Evolutionary conservation across 1,140 invertebrate species (phyloP), one percentile per base, ranked within the genome.

Genomic region (Brachionus rubens): DNA sequence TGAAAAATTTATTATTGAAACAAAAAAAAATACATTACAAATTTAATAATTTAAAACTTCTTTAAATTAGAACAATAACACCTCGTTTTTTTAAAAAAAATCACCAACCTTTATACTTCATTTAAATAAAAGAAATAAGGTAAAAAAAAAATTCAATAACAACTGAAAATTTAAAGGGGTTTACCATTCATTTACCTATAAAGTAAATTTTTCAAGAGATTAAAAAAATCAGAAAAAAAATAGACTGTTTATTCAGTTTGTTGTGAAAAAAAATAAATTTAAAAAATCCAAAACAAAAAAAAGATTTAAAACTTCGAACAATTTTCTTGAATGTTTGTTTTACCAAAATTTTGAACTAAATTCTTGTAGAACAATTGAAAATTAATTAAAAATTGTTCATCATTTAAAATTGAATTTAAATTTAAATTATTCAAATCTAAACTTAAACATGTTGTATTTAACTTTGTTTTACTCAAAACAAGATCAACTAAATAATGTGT

Each of bases 341-440:
- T 62, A n/a, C 56, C 56, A 62, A 62, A 62, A 62, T 62, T 33
- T 10, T 36, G 33, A 9, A 62, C 33, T 33, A 62, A 62, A 16
- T 62, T 62, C 28, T 19, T 28, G 36, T 62, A 62, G 36, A 62
- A 65, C 24, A 36, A 21, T 24, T 65, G 36, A 24, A 65, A 65
- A 65, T 65, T 65, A n/a, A 65, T 6, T 43, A 65, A 43, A 43
- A 65, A 65, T n/a, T 65, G 59, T 14, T 65, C 59, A 41, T 65
- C 54, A 16, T 36, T 36, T 16, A 59, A 19, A 36, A 59, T 36
- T 6, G 26, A 33, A 33, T 16, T 6, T 33, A 59, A 36, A 59
- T 59, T 59, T 36, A 59, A 26, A 59, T 59, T 59, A 21, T 59
- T 36, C 10, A 59, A 59, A 26, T 65, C 16, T 19, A 19, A 43